These are phyloP conservation scores for Mesitornis unicolor DNA, from an alignment of 2,113 vertebrate species.

Conservation along the genomic window DNA sequence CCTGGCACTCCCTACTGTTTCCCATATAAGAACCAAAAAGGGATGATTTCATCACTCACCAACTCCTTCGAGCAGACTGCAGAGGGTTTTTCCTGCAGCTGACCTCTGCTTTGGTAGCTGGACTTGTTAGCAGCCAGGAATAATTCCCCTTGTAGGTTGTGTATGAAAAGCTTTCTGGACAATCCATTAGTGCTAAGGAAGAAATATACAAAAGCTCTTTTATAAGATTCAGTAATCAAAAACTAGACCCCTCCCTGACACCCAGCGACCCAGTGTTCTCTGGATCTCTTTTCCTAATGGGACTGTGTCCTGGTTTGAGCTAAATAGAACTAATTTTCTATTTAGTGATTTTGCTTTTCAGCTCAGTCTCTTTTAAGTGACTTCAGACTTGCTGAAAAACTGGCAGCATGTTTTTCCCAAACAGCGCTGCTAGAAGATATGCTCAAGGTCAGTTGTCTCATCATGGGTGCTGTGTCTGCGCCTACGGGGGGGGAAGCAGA, in stretches of 20 bases:
- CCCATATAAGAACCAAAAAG: not conserved
- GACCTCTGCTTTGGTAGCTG: slow-evolving; percentile 27
- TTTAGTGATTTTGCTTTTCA: too few relatives aligned
- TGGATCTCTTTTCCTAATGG: not conserved
- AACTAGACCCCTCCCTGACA: not conserved
- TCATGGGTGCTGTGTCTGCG: too few relatives aligned
- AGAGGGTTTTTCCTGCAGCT: slow-evolving; percentile 73
- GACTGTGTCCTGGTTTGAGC: too few relatives aligned
- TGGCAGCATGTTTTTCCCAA: too few relatives aligned
- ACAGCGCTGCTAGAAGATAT: too few relatives aligned
- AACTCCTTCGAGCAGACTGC: slow-evolving; percentile 70
- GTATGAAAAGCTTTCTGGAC: slow-evolving; percentile 44
- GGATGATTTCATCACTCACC: slow-evolving; percentile 66
- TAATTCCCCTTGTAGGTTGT: slow-evolving; percentile 77
- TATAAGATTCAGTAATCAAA: not conserved
- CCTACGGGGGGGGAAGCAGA: too few relatives aligned
- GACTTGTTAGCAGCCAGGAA: slow-evolving; percentile 73
- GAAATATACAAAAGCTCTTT: not conserved
- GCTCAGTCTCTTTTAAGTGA: too few relatives aligned
- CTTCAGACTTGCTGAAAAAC: too few relatives aligned
- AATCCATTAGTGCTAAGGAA: slow-evolving; percentile 70
- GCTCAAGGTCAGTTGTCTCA: too few relatives aligned
- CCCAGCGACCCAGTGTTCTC: not conserved
- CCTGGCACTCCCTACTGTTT: not conserved
- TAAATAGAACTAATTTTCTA: too few relatives aligned